Evolutionary conservation across 2,113 vertebrate genomes (phyloP).

Genomic region (Natator depressus): DNA sequence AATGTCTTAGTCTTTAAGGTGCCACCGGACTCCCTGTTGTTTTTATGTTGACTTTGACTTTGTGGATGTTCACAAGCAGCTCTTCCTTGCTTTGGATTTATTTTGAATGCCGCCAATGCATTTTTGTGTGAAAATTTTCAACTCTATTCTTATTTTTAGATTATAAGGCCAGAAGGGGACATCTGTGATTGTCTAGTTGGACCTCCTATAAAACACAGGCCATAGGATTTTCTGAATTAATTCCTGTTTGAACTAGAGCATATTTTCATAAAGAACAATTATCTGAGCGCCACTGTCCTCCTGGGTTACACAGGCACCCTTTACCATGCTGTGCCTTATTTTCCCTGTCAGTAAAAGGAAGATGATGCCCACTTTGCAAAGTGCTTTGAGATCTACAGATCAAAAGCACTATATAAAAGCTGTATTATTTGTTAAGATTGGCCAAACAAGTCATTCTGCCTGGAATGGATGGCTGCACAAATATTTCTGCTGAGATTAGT

Average conservation of each 20-base stretch:
- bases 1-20: no score
- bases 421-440: not conserved
- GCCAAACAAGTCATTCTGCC: not conserved
- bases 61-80: no score
- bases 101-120: not conserved
- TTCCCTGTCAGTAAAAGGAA: not conserved
- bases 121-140: not conserved
- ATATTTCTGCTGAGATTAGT: not conserved
- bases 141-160: not conserved
- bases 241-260: not conserved
- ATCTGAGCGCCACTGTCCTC: not conserved
- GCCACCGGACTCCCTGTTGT: no score
- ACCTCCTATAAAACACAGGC: not conserved
- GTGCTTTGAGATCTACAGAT: not conserved
- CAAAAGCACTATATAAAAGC: not conserved
- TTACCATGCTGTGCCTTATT: not conserved
- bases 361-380: not conserved
- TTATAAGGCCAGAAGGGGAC: not conserved
- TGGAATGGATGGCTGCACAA: not conserved
- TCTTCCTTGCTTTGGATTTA: not conserved
- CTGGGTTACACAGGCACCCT: fast-evolving
- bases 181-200: not conserved
- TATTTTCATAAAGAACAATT: not conserved
- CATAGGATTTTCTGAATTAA: not conserved
- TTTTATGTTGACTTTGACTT: not conserved